Evolutionary conservation across 2,888 invertebrate genomes (phyloP).

Genomic region (Orthonychiurus folsomi): DNA sequence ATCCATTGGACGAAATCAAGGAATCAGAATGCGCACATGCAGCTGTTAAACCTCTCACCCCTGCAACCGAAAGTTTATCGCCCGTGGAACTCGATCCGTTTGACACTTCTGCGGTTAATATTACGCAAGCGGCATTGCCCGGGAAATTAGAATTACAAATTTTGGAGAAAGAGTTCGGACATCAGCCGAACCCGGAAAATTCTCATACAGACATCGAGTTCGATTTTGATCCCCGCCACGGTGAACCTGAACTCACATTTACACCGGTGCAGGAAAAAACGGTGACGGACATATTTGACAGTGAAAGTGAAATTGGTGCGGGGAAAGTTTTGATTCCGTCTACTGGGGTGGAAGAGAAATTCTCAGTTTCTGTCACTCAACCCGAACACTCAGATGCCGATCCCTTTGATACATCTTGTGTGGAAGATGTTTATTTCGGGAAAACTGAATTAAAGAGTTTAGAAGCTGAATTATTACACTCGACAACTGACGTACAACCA

Average conservation of each 20-base stretch:
- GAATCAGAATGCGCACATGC: slow-evolving; percentile 8
- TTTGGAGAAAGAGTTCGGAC: slow-evolving; percentile 62
- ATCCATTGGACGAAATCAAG: slow-evolving; percentile 24
- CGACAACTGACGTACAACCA: slow-evolving; percentile 58
- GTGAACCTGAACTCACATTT: slow-evolving; percentile 28
- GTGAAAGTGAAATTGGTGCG: slow-evolving; percentile 6
- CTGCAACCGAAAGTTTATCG: slow-evolving; percentile 37
- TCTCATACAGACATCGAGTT: slow-evolving; percentile 61
- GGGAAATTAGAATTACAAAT: slow-evolving; percentile 63
- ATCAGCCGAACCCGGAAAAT: not conserved
- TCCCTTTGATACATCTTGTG: slow-evolving; percentile 57
- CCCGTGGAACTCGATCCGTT: slow-evolving; percentile 63
- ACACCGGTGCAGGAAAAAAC: slow-evolving; percentile 14
- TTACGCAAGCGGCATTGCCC: slow-evolving; percentile 53
- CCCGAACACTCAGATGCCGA: slow-evolving; percentile 48
- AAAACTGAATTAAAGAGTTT: slow-evolving; percentile 53
- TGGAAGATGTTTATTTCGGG: slow-evolving; percentile 24
- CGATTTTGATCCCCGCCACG: slow-evolving; percentile 45
- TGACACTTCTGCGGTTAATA: slow-evolving; percentile 68
- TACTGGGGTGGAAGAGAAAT: not conserved
- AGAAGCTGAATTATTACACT: slow-evolving; percentile 50
- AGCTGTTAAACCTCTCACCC: slow-evolving; percentile 24
- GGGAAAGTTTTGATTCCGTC: slow-evolving; percentile 26
- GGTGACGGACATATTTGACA: slow-evolving; percentile 16
- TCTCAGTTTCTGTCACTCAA: not conserved